Conservation (phyloP, 2,888 invertebrate species). For the Tanypteryx hageni region DNA sequence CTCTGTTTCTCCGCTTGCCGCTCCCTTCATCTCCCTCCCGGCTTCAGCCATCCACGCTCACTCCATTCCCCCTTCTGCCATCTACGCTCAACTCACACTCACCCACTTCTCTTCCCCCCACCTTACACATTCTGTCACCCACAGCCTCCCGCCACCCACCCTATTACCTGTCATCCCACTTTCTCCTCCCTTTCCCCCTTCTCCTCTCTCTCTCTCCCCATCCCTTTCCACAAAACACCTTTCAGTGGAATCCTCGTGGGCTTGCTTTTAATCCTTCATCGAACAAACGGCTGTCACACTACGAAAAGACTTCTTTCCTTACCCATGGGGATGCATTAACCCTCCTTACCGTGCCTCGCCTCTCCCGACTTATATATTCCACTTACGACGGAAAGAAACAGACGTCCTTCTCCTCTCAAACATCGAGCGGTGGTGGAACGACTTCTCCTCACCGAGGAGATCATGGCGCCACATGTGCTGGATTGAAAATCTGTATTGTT, state of each 20-base stretch:
- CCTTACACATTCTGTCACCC: not conserved
- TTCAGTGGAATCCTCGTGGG: not conserved
- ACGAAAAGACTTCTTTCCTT: constrained; percentile 25
- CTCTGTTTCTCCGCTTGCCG: not conserved
- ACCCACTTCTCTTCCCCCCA: not conserved
- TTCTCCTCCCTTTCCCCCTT: not conserved
- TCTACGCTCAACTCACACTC: not conserved
- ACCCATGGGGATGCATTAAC: constrained; percentile 57
- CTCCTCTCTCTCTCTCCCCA: not conserved
- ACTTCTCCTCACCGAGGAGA: not conserved
- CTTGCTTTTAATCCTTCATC: constrained; percentile 53
- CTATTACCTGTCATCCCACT: not conserved
- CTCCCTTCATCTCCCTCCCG: constrained; percentile 4
- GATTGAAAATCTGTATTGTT: not conserved
- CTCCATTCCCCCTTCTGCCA: not conserved
- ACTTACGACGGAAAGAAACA: no score
- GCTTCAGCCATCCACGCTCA: not conserved
- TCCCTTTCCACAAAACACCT: not conserved
- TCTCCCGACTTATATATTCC: not conserved
- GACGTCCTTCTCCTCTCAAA: not conserved
- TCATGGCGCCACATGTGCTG: not conserved
- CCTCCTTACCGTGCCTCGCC: constrained; percentile 35
- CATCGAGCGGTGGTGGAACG: not conserved
- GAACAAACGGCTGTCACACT: constrained; percentile 52
- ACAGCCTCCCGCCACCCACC: not conserved